Evolutionary conservation across 2,113 vertebrate species (phyloP).

Genomic region (Hemiscyllium ocellatum): DNA sequence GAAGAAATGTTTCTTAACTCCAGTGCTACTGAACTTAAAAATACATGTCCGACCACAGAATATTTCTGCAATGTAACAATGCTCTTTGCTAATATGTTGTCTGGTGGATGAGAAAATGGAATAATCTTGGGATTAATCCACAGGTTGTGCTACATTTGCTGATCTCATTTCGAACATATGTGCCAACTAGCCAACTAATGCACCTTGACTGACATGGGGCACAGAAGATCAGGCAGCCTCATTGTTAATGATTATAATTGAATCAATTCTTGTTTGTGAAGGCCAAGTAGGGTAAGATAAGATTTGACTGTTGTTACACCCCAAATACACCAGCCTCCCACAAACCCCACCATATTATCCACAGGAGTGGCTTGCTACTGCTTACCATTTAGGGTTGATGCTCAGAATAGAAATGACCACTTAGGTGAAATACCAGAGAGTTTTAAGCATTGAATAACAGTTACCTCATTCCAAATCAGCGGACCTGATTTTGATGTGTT

Average conservation of each 20-base stretch:
- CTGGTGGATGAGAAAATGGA: not conserved
- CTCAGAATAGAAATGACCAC: not conserved
- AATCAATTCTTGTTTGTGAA: not conserved
- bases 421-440: not conserved
- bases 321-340: no score
- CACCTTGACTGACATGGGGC: not conserved
- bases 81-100: not conserved
- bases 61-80: not conserved
- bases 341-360: not conserved
- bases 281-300: not conserved
- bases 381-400: not conserved
- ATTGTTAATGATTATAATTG: not conserved
- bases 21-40: not conserved
- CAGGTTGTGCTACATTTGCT: not conserved
- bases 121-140: not conserved
- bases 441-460: not conserved
- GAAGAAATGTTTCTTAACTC: slow-evolving; percentile 21
- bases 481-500: not conserved
- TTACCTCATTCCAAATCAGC: not conserved
- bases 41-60: not conserved
- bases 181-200: not conserved
- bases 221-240: not conserved
- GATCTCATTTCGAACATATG: not conserved
- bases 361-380: not conserved
- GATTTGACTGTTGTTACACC: not conserved